Evolutionary conservation across 2,113 vertebrate genomes (phyloP).

Genomic region (Chroicocephalus ridibundus): DNA sequence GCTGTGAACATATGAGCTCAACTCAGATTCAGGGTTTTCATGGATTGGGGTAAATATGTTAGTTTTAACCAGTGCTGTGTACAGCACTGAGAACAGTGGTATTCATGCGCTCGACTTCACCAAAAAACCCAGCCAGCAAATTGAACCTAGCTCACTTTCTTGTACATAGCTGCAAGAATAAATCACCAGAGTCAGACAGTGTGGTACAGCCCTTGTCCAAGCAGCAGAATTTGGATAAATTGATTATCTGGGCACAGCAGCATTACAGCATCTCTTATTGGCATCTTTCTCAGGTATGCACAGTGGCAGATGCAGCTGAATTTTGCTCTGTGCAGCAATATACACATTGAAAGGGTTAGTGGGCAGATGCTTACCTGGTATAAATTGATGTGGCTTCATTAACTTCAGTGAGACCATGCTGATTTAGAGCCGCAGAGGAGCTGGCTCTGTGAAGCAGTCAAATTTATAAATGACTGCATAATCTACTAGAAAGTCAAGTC

Average conservation of each 20-base stretch:
- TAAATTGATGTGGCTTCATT: slow-evolving; percentile 52
- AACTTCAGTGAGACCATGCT: slow-evolving; percentile 42
- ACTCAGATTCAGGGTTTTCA: background rate
- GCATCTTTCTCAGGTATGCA: background rate
- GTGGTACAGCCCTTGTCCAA: background rate
- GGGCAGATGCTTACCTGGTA: slow-evolving; percentile 29
- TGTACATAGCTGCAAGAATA: background rate
- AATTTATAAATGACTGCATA: slow-evolving; percentile 50
- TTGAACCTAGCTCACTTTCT: background rate
- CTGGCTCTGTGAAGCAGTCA: slow-evolving; percentile 24
- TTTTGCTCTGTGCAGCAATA: background rate
- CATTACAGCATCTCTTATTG: accelerated
- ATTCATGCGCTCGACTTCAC: background rate
- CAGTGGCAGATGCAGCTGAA: background rate
- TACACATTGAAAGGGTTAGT: background rate
- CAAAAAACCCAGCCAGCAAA: background rate
- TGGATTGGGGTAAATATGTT: background rate
- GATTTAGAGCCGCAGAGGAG: slow-evolving; percentile 38
- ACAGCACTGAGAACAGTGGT: background rate
- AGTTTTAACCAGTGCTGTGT: background rate
- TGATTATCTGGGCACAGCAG: background rate
- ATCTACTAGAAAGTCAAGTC: slow-evolving; percentile 42
- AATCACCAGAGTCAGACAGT: background rate
- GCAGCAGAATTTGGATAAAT: background rate
- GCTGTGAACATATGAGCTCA: background rate